Evolutionary conservation across 1,140 invertebrate species (phyloP).

Genomic region (Bombus pascuorum): DNA sequence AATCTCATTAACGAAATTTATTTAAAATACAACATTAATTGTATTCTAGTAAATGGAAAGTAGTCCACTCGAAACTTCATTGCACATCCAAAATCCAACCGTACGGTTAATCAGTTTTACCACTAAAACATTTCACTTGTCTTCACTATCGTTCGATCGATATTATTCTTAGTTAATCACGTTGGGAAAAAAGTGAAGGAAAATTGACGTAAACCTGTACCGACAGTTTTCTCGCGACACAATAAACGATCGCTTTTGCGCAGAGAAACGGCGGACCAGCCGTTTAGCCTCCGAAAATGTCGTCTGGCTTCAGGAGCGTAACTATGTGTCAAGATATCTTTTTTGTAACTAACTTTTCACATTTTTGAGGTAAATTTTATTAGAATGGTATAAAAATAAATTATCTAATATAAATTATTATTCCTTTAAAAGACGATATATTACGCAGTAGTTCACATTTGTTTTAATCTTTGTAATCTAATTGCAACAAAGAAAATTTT

Average conservation of each 20-base stretch:
- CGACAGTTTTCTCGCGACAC: conserved; percentile 63
- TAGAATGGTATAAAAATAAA: not conserved
- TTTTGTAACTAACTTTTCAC: not conserved
- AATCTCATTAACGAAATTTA: not conserved
- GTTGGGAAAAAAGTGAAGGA: conserved; percentile 12
- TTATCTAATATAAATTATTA: not conserved
- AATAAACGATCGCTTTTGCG: conserved; percentile 68
- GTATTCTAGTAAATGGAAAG: conserved; percentile 22
- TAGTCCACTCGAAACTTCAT: conserved; percentile 45
- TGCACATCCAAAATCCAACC: conserved; percentile 25
- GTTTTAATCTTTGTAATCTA: not conserved
- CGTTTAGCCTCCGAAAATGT: conserved; percentile 72
- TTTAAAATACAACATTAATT: conserved; percentile 35
- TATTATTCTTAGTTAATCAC: conserved; percentile 8
- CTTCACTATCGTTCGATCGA: not conserved
- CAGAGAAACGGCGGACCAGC: conserved; percentile 66
- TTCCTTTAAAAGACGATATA: not conserved
- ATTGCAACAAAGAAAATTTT: not conserved
- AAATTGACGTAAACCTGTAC: conserved; percentile 54
- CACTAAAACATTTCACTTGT: conserved; percentile 24
- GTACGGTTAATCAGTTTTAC: conserved; percentile 31
- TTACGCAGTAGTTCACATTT: not conserved
- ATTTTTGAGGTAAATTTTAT: not conserved
- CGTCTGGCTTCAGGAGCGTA: conserved; percentile 71
- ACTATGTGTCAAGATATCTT: conserved; percentile 19